These are phyloP conservation scores for Andrena flavipes DNA, from an alignment of 2,888 invertebrate genomes.

Conservation along the genomic window DNA sequence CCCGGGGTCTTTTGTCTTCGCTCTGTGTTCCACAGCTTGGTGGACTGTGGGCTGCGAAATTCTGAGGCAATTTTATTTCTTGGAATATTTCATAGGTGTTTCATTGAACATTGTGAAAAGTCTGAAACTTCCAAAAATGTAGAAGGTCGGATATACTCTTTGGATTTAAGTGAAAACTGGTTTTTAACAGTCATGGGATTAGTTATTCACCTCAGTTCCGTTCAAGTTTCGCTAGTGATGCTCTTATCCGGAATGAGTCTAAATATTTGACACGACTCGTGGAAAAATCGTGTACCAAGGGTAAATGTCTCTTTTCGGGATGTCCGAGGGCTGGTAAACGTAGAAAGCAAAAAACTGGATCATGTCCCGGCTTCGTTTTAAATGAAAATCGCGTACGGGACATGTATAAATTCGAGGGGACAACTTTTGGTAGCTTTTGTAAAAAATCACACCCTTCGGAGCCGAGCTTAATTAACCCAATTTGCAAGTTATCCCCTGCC, in stretches of 20 bases:
- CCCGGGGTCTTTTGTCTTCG: no score
- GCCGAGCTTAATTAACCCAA: slow-evolving; percentile 45
- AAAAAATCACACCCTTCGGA: slow-evolving; percentile 12
- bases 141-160: not conserved
- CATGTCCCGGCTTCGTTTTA: not conserved
- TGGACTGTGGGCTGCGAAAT: not conserved
- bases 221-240: not conserved
- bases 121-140: not conserved
- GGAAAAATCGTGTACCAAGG: not conserved
- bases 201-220: not conserved
- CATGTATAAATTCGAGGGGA: slow-evolving; percentile 1
- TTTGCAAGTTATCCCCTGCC: slow-evolving; percentile 38
- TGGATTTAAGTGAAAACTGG: not conserved
- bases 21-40: no score
- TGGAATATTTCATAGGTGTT: not conserved
- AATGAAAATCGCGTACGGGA: slow-evolving; percentile 1
- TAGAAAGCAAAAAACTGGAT: slow-evolving; percentile 11
- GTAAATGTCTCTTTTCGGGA: not conserved
- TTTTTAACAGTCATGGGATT: not conserved
- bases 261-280: not conserved
- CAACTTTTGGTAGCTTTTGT: slow-evolving; percentile 15
- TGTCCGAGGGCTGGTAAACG: not conserved
- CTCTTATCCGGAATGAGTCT: not conserved
- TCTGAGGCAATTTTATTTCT: not conserved
- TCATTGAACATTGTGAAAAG: not conserved